Conservation (phyloP, 2,113 vertebrate genomes). For the Paratilapia polleni region DNA sequence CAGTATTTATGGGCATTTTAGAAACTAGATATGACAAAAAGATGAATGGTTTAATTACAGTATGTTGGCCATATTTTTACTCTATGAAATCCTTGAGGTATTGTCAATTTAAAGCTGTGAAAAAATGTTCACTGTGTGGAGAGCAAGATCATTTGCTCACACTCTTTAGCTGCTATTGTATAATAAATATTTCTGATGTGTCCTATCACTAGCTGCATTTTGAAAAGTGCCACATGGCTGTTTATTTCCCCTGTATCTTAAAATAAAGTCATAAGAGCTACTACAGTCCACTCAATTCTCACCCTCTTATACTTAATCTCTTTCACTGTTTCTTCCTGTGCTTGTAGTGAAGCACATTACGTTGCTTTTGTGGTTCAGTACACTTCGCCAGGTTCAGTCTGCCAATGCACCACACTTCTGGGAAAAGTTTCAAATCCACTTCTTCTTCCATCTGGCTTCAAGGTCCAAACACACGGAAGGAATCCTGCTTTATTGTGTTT, state of each 20-base stretch:
- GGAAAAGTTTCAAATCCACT: conserved; percentile 44
- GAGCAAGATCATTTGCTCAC: not conserved
- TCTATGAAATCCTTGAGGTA: not conserved
- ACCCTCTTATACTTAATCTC: not conserved
- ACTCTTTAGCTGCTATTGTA: not conserved
- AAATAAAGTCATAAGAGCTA: not conserved
- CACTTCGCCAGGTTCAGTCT: not conserved
- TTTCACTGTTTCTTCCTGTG: not conserved
- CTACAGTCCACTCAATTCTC: not conserved
- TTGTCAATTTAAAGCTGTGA: not conserved
- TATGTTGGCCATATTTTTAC: conserved; percentile 1
- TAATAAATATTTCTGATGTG: not conserved
- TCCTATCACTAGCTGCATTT: not conserved
- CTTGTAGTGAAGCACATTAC: not conserved
- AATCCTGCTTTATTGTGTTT: conserved; percentile 10
- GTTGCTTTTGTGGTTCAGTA: not conserved
- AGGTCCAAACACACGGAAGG: conserved; percentile 24
- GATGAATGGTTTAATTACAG: not conserved
- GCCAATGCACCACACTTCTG: conserved; percentile 9
- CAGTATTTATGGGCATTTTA: conserved; percentile 30
- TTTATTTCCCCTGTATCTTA: not conserved
- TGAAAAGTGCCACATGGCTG: not conserved
- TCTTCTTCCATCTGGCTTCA: conserved; percentile 30
- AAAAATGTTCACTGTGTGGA: not conserved
- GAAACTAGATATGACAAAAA: conserved; percentile 16